A percentile compares a stretch with the other conserved stretches of the same genome.
These are phyloP conservation scores for Tympanuchus pallidicinctus DNA, from an alignment of 2,113 vertebrate species.

Conservation along the genomic window DNA sequence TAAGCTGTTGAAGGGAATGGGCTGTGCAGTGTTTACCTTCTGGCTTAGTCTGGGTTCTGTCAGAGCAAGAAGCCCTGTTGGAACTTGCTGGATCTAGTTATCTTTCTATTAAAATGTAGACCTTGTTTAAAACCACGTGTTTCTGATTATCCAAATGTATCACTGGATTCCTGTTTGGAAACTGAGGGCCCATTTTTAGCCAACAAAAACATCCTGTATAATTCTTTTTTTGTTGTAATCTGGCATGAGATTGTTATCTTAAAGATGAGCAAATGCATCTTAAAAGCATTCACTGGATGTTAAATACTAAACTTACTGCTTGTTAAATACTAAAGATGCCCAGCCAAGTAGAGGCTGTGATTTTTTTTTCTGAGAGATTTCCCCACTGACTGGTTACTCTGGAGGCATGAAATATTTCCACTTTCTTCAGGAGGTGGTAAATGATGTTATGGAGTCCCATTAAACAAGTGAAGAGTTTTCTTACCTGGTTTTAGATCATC, in stretches of 20 bases:
- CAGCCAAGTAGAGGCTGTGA: neutral
- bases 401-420: neutral
- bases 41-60: neutral
- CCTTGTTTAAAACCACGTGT: neutral
- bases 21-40: neutral
- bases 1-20: neutral
- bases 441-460: neutral
- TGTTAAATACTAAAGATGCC: neutral
- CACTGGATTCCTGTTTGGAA: neutral
- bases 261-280: neutral
- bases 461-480: neutral
- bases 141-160: neutral
- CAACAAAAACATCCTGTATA: neutral
- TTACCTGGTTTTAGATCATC: neutral
- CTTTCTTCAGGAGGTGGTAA: neutral
- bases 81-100: neutral
- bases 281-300: neutral
- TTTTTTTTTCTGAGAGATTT: neutral
- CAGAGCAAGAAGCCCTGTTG: neutral
- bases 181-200: neutral
- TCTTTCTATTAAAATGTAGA: neutral
- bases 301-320: accelerated
- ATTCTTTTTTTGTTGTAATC: neutral
- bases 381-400: neutral
- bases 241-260: accelerated